These are phyloP conservation scores for Phymatocera aterrima DNA, from an alignment of 2,888 invertebrate genomes.

Conservation along the genomic window DNA sequence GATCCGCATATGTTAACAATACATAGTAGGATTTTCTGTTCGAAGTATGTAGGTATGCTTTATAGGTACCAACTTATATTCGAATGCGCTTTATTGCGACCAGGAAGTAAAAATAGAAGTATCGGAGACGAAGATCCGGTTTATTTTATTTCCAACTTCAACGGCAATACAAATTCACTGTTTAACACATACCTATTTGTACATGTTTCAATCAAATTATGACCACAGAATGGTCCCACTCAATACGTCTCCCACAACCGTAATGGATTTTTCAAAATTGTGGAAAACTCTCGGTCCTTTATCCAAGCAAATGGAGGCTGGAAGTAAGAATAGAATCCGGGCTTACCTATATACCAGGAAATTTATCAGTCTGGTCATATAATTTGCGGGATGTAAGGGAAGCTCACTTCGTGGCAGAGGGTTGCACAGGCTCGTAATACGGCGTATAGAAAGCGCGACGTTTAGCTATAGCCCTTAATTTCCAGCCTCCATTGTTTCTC, in stretches of 20 bases:
- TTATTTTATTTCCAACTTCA: background rate
- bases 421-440: background rate
- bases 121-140: background rate
- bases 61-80: background rate
- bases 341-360: constrained; percentile 9
- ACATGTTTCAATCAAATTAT: background rate
- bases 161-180: background rate
- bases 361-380: constrained; percentile 6
- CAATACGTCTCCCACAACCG: background rate
- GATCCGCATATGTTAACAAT: background rate
- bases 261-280: background rate
- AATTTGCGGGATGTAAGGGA: constrained; percentile 8
- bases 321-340: background rate
- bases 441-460: background rate
- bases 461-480: constrained; percentile 18
- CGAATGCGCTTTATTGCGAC: background rate
- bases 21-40: background rate
- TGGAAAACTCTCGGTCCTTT: background rate
- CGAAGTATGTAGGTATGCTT: background rate
- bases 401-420: background rate
- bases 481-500: constrained; percentile 21
- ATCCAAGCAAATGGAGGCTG: background rate
- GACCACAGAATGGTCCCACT: background rate
- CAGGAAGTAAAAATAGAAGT: background rate
- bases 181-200: background rate